Evolutionary conservation across 2,888 invertebrate species (phyloP).

Genomic region (Caenorhabditis sulstoni): DNA sequence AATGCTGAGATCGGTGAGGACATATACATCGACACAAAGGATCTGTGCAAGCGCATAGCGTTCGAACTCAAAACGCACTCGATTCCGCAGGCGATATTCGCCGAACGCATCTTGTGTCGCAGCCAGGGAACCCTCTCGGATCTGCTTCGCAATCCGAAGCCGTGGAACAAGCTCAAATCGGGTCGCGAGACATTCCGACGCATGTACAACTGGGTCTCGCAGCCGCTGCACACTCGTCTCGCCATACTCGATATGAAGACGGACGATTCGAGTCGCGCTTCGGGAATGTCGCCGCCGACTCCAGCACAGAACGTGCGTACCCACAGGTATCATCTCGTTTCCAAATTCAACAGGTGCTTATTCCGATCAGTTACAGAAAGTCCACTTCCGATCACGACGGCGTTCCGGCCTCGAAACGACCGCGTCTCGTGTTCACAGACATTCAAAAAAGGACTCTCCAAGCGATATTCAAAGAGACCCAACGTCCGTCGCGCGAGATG

Average conservation of each 20-base stretch:
- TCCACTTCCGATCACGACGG: constrained; percentile 59
- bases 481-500: constrained; percentile 80
- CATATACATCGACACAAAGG: constrained; percentile 79
- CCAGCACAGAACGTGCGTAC: constrained; percentile 79
- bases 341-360: no score
- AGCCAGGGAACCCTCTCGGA: constrained; percentile 81
- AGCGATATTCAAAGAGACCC: constrained; percentile 81
- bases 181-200: constrained; percentile 80
- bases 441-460: constrained; percentile 98
- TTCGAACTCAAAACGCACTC: constrained; percentile 88
- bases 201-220: constrained; percentile 80
- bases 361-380: constrained; percentile 29
- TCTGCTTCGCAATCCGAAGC: constrained; percentile 80
- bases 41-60: constrained; percentile 78
- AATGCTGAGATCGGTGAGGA: constrained; percentile 80
- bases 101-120: constrained; percentile 78
- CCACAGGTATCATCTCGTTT: constrained; percentile 35
- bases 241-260: constrained; percentile 78
- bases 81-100: constrained; percentile 91
- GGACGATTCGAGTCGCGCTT: constrained; percentile 44
- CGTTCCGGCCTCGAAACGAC: constrained; percentile 87
- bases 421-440: constrained; percentile 99
- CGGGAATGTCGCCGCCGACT: constrained; percentile 77
- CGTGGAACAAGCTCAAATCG: constrained; percentile 81
- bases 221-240: constrained; percentile 75